Percentiles rank a stretch among this genome's conserved stretches.
phyloP scores from a whole-genome alignment of 2,888 invertebrate species.

The Melinaea menophilus region DNA sequence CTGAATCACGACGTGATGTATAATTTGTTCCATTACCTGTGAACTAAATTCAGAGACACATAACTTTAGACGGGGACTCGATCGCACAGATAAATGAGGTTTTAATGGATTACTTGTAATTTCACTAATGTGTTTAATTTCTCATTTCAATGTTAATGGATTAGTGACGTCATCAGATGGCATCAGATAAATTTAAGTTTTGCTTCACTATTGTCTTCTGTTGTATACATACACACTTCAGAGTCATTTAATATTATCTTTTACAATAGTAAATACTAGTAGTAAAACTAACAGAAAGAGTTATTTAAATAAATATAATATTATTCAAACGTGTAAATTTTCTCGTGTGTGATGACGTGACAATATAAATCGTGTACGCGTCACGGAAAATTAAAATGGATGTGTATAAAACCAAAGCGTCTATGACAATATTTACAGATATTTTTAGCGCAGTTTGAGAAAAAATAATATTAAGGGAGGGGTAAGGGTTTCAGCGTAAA shows the following conservation, averaged over 20 bases:
- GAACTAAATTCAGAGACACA: constrained; percentile 10
- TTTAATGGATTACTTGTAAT: constrained; percentile 62
- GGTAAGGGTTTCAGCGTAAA: too few species aligned
- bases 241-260: too few species aligned
- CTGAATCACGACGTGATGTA: background rate
- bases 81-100: constrained; percentile 50
- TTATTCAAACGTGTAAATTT: constrained; percentile 13
- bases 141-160: constrained; percentile 44
- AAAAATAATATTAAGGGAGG: too few species aligned
- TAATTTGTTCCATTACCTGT: background rate
- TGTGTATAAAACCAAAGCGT: constrained; percentile 17
- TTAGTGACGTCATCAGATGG: constrained; percentile 39
- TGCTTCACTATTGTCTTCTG: constrained; percentile 15
- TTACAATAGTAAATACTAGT: too few species aligned
- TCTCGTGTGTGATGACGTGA: constrained; percentile 21
- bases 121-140: constrained; percentile 56
- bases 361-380: constrained; percentile 27
- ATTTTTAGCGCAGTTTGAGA: background rate
- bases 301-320: too few species aligned
- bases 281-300: too few species aligned
- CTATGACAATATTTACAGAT: constrained; percentile 7
- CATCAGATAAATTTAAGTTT: constrained; percentile 18
- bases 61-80: constrained; percentile 16
- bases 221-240: too few species aligned
- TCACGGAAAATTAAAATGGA: constrained; percentile 28